Evolutionary conservation across 1,140 invertebrate genomes (phyloP).

Genomic region (Theocolax elegans): DNA sequence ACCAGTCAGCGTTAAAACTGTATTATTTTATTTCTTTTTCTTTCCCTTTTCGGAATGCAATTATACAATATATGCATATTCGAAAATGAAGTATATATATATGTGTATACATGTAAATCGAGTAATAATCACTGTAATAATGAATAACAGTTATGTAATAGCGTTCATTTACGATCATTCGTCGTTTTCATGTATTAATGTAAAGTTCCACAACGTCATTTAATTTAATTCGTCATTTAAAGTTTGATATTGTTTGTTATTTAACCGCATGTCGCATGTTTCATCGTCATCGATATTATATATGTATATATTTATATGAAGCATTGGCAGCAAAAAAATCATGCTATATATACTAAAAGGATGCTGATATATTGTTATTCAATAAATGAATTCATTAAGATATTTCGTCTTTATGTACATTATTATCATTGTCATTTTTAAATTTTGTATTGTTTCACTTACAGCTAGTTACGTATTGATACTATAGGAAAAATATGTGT

Average conservation of each 20-base stretch:
- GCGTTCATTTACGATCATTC: not conserved
- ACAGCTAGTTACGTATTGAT: too few relatives aligned
- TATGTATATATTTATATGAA: too few relatives aligned
- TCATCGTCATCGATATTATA: conserved; percentile 30
- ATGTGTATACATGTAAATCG: too few relatives aligned
- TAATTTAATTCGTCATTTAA: conserved; percentile 32
- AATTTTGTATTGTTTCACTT: too few relatives aligned
- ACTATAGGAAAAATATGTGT: too few relatives aligned
- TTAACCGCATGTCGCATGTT: conserved; percentile 29
- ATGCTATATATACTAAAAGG: conserved; percentile 38
- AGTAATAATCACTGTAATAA: conserved; percentile 29
- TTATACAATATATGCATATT: conserved; percentile 29
- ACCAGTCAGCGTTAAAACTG: conserved; percentile 29
- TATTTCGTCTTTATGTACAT: not conserved
- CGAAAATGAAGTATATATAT: conserved; percentile 17
- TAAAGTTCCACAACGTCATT: conserved; percentile 25
- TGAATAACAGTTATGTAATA: conserved; percentile 15
- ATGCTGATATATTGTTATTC: conserved; percentile 46
- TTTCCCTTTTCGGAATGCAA: conserved; percentile 11
- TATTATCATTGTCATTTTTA: too few relatives aligned
- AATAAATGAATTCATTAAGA: conserved; percentile 44
- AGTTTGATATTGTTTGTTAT: conserved; percentile 38
- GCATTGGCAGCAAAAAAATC: conserved; percentile 20
- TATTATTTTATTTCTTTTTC: conserved; percentile 6
- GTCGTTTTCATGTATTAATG: conserved; percentile 15